phyloP scores from a whole-genome alignment of 2,113 vertebrate genomes.

The Acrocephalus arundinaceus region DNA sequence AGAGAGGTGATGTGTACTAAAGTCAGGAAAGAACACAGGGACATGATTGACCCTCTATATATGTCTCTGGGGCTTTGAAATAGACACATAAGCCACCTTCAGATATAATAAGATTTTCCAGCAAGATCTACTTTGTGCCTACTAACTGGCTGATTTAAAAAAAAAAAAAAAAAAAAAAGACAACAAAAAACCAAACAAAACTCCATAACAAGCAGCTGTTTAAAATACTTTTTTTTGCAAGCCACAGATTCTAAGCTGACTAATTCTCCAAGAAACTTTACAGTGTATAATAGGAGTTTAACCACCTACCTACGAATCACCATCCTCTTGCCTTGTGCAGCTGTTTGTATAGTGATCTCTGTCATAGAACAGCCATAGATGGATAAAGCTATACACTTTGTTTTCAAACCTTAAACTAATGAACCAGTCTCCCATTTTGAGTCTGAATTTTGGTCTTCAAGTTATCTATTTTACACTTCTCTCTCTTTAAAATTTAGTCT shows the following conservation, averaged over 20 bases:
- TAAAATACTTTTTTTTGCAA: neutral
- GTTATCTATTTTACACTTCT: neutral
- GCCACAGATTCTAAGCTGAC: neutral
- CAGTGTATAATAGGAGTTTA: neutral
- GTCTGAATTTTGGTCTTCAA: neutral
- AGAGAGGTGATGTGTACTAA: neutral
- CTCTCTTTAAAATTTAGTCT: neutral
- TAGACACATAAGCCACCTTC: neutral
- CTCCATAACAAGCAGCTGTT: neutral
- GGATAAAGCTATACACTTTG: neutral
- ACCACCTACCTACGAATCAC: rapidly evolving
- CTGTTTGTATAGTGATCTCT: neutral
- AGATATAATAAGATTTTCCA: neutral
- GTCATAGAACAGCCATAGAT: neutral
- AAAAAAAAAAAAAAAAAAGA: no score
- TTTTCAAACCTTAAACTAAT: neutral
- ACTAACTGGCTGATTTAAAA: neutral
- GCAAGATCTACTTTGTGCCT: neutral
- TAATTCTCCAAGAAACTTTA: neutral
- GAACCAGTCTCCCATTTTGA: neutral
- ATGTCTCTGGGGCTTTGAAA: neutral
- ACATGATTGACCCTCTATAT: neutral
- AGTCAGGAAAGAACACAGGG: neutral
- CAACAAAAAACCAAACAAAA: neutral
- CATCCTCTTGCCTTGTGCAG: neutral